Base-by-base conservation (phyloP, 2,113 vertebrate species). In the Tylochromis polylepis region DNA sequence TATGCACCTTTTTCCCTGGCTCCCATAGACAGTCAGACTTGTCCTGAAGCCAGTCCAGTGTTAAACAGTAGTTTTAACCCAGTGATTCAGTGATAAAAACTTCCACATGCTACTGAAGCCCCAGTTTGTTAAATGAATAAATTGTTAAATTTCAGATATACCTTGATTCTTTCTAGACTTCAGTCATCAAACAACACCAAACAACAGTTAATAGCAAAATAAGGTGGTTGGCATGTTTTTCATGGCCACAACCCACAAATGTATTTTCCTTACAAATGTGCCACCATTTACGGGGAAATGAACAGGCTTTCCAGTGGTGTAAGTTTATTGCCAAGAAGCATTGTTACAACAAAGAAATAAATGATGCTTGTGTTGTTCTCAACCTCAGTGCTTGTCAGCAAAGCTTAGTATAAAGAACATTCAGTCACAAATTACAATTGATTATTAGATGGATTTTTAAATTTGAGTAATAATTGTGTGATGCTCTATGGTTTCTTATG, bases 121-220 rank as follows among this genome's bases (percentile, higher is more conserved):
- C 60, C 60, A n/a, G 18, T n/a, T 65, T 65, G 60, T 65, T 65
- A 36, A 36, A 62, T 62, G 3, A 27, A 60, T 11, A 6, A 18
- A 0, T 3, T 59, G 27, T 59, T 59, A 31, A 59, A 31, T 0
- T 59, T 27, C 58, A 59, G 31, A 59, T 31, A 9, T 60, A 31
- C 31, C 31, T 62, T 0, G 1, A 36, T 36, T 62, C 59, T 0
- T 62, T n/a, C n/a, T 0, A 62, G 59, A 62, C 18, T 12, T 7
- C 29, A 2, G 29, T 16, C 59, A 4, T 36, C 31, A 62, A 60
- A 65, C 60, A 38, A 18, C 31, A 65, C 0, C 31, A 0, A n/a
- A 38, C 29, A 2, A 12, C 12, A 27, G 31, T 65, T 38, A 65
- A 65, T 0, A 38, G 18, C 6, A 38, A 65, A 12, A 65, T 3